These are phyloP conservation scores for Pelobates fuscus DNA, from an alignment of 2,113 vertebrate species.

Conservation along the genomic window DNA sequence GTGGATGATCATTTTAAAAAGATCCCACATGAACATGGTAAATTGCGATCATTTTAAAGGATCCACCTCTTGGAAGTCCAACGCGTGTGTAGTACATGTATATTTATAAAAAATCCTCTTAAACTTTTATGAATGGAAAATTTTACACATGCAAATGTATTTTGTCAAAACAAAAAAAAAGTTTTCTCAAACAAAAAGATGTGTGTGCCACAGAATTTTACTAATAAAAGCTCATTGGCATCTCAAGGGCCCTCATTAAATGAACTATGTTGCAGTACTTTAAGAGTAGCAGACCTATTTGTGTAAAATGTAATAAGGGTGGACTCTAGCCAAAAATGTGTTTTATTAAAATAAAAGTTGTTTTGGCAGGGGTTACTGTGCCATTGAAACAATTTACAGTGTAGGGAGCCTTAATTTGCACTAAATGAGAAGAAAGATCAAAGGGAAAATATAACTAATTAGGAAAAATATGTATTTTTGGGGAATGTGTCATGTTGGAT, in stretches of 20 bases:
- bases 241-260: neutral
- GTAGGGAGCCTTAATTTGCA: slow-evolving; percentile 28
- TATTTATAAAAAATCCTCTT: no score
- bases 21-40: no score
- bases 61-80: no score
- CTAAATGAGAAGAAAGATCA: slow-evolving; percentile 8
- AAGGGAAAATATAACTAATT: no score
- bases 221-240: neutral
- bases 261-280: slow-evolving; percentile 7
- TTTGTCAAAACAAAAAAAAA: neutral
- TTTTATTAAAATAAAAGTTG: slow-evolving; percentile 46
- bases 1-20: no score
- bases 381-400: slow-evolving; percentile 45
- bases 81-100: no score
- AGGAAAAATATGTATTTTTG: no score
- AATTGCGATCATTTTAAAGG: no score
- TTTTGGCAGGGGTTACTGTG: slow-evolving; percentile 34
- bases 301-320: slow-evolving; percentile 42
- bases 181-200: no score
- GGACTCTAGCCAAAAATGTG: slow-evolving; percentile 54
- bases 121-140: neutral
- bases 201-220: neutral
- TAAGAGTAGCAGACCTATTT: slow-evolving; percentile 31
- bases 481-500: no score
- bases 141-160: neutral